Conservation (phyloP, 2,113 vertebrate species). For the Hyaena hyaena region DNA sequence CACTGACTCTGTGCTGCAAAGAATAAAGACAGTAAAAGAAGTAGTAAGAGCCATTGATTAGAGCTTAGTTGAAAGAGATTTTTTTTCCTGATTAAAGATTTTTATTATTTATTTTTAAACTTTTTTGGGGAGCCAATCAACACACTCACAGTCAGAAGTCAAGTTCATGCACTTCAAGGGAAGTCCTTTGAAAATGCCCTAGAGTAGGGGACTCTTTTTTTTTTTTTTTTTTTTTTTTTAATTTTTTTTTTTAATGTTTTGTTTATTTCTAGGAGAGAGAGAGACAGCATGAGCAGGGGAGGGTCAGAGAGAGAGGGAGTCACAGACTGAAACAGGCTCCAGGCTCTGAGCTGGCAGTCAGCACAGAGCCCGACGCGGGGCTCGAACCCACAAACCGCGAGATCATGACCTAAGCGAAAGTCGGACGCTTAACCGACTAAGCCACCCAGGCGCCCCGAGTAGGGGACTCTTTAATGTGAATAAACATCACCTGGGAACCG, state of each 20-base stretch:
- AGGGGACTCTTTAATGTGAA: neutral
- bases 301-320: too few species aligned
- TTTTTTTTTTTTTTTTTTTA: too few species aligned
- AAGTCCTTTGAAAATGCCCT: neutral
- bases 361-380: too few species aligned
- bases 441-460: too few species aligned
- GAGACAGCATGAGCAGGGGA: too few species aligned
- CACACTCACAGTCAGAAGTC: neutral
- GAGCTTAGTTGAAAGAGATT: neutral
- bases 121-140: neutral
- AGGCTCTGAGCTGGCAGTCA: too few species aligned
- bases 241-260: too few species aligned
- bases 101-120: neutral
- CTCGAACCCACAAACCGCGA: too few species aligned
- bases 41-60: neutral
- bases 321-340: too few species aligned
- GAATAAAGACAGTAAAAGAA: neutral
- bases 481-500: neutral
- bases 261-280: too few species aligned
- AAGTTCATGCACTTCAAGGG: neutral
- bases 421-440: too few species aligned
- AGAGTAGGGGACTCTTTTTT: neutral
- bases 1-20: neutral
- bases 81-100: neutral
- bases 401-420: too few species aligned